phyloP scores from a whole-genome alignment of 2,888 invertebrate genomes.

The Glaucopsyche alexis region DNA sequence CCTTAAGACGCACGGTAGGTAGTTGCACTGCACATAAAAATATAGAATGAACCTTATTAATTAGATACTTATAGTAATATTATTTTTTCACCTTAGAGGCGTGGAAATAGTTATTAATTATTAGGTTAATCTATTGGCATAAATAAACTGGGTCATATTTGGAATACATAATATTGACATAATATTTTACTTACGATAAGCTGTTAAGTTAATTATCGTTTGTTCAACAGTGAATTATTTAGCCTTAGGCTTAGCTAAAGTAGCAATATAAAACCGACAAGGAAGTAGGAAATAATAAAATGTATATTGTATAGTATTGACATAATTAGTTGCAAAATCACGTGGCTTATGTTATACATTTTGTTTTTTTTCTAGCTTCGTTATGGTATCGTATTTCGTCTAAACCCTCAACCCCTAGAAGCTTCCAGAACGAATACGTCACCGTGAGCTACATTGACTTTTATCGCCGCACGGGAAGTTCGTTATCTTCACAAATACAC shows the following conservation, averaged over 20 bases:
- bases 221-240: background rate
- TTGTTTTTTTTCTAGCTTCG: too few relatives aligned
- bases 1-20: too few relatives aligned
- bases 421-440: background rate
- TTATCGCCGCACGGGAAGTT: constrained; percentile 4
- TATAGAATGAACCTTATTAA: too few relatives aligned
- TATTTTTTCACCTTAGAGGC: background rate
- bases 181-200: background rate
- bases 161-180: constrained; percentile 9
- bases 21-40: too few relatives aligned
- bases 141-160: constrained; percentile 2
- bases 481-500: constrained; percentile 22
- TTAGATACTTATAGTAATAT: background rate
- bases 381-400: too few relatives aligned
- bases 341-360: too few relatives aligned
- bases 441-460: background rate
- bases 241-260: background rate
- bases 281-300: too few relatives aligned
- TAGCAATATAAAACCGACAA: background rate
- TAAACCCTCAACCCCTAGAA: background rate
- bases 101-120: background rate
- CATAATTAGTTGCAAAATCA: too few relatives aligned
- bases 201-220: constrained; percentile 4
- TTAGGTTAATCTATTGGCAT: background rate
- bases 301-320: too few relatives aligned